Evolutionary conservation across 2,113 vertebrate genomes (phyloP).

Genomic region (Emydocephalus ijimae): DNA sequence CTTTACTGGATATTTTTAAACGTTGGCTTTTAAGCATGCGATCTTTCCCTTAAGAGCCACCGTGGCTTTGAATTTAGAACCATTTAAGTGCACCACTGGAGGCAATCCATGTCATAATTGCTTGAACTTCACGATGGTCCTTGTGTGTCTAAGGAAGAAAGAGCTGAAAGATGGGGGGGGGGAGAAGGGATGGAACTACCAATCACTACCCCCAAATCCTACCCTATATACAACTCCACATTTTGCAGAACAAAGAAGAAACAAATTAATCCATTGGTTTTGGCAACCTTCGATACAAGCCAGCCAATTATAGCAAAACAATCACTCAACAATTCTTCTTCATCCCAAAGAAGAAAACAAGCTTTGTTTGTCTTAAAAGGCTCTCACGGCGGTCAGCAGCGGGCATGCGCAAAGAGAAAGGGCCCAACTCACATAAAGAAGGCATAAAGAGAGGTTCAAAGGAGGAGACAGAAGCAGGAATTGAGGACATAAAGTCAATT

Average conservation of each 20-base stretch:
- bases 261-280: neutral
- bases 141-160: neutral
- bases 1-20: neutral
- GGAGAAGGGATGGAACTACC: neutral
- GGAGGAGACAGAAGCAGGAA: neutral
- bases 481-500: neutral
- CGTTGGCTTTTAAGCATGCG: neutral
- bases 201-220: neutral
- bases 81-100: neutral
- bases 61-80: neutral
- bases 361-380: conserved; percentile 4
- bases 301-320: conserved; percentile 15
- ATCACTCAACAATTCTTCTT: neutral
- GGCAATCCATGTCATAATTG: neutral
- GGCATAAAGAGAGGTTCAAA: neutral
- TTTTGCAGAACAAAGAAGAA: neutral
- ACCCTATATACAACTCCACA: neutral
- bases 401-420: neutral
- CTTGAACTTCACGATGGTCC: neutral
- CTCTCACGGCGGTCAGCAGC: neutral
- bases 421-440: neutral
- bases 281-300: conserved; percentile 4
- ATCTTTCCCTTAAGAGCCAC: neutral
- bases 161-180: neutral
- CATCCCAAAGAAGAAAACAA: neutral